A percentile compares a stretch with the other conserved stretches of the same genome.
phyloP scores from a whole-genome alignment of 2,888 invertebrate genomes.

The Dryococelus australis region DNA sequence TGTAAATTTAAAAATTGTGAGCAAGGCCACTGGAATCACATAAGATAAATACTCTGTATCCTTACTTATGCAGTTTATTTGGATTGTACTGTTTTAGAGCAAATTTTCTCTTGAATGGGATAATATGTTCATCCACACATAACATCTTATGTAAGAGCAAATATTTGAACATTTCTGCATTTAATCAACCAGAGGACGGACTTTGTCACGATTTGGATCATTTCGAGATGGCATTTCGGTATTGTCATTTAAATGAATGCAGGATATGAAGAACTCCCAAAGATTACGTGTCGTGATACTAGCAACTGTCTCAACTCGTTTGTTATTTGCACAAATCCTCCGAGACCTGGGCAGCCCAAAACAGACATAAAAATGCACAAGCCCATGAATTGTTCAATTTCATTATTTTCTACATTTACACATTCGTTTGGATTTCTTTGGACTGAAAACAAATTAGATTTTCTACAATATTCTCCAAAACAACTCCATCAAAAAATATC shows the following conservation, averaged over 20 bases:
- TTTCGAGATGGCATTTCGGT: not conserved
- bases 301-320: not conserved
- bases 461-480: not conserved
- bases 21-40: not conserved
- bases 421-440: not conserved
- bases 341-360: not conserved
- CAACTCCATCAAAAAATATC: not conserved
- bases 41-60: not conserved
- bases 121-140: slow-evolving; percentile 18
- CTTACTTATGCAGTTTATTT: not conserved
- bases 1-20: slow-evolving; percentile 17
- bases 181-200: not conserved
- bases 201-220: slow-evolving; percentile 18
- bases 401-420: not conserved
- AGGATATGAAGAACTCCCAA: not conserved
- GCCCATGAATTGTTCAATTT: not conserved
- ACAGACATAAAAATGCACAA: not conserved
- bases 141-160: not conserved
- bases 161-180: not conserved
- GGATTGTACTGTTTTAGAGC: not conserved
- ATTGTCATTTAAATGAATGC: slow-evolving; percentile 3
- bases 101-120: not conserved
- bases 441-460: not conserved
- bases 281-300: not conserved
- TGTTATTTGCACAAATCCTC: slow-evolving; percentile 18